Evolutionary conservation across 2,113 vertebrate species (phyloP), one percentile per base, ranked within the genome.

Genomic region (Heterotis niloticus): DNA sequence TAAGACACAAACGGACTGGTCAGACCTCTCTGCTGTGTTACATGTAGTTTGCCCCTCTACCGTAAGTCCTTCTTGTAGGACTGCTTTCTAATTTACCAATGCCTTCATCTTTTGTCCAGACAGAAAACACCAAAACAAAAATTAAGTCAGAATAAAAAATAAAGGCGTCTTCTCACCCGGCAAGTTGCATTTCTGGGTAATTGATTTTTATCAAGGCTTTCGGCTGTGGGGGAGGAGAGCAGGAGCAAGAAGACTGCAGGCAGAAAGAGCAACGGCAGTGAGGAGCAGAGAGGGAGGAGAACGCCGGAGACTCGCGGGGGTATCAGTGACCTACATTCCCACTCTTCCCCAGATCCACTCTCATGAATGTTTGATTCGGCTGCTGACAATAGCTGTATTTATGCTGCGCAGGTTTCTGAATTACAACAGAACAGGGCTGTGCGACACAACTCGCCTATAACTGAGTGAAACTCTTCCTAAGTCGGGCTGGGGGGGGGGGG

Each of bases 321-420:
- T 84, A 88, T 88, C 87, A 82, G 74, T 92, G 92, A 93, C 90
- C 91, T 89, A 92, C 87, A 91, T 92, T 91, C 87, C 77, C 51
- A 81, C 82, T 85, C 86, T 87, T 86, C 88, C 84, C 86, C 60
- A 79, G 85, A 88, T 89, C 86, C 85, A 86, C 75, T 44, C 87
- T 92, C 87, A 90, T 92, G 87, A 92, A 91, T 92, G 90, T 92
- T 91, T 92, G 90, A 92, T 92, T 89, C 89, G 74, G 75, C 86
- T 87, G 88, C 87, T 83, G 86, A 91, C 91, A 92, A 91, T 87
- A 88, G 89, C 84, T 68, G 87, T 86, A 88, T 91, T 91, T 89
- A 88, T 85, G 85, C n/a, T n/a, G n/a, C n/a, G n/a, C n/a, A n/a
- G n/a, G n/a, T 89, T 88, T 70, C 84, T 86, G 87, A 87, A 86